phyloP scores from a whole-genome alignment of 2,888 invertebrate genomes.

The Diplazon laetatorius region DNA sequence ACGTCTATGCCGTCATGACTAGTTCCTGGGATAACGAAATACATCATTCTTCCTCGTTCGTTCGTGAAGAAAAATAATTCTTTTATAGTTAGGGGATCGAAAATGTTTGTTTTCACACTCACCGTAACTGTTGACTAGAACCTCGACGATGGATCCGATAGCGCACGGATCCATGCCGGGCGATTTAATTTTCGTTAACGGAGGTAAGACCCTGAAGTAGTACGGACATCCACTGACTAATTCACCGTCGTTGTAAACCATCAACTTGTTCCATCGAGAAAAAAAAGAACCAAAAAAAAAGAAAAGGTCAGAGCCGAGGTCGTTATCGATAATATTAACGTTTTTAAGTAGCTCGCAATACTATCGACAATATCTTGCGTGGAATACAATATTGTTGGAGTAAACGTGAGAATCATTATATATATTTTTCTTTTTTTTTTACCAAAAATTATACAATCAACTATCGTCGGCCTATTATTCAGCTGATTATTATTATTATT shows the following conservation, averaged over 20 bases:
- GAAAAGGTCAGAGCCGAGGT: no score
- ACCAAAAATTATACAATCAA: neutral
- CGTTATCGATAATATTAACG: neutral
- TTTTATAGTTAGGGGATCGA: no score
- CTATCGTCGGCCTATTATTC: neutral
- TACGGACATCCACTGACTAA: constrained; percentile 86
- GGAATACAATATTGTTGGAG: neutral
- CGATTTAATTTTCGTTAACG: constrained; percentile 92
- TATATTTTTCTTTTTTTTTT: no score
- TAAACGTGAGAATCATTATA: neutral
- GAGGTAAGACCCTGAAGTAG: constrained; percentile 94
- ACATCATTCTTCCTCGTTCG: neutral
- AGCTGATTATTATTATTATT: no score
- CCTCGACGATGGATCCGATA: constrained; percentile 97
- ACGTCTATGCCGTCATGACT: constrained; percentile 90
- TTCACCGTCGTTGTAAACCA: constrained; percentile 85
- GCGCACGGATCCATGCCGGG: constrained; percentile 98
- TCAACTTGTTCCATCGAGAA: constrained; percentile 81
- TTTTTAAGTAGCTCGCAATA: neutral
- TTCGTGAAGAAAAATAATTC: no score
- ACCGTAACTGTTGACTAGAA: constrained; percentile 94
- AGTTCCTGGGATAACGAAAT: constrained; percentile 74
- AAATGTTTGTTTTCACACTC: constrained; percentile 58
- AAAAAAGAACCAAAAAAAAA: no score
- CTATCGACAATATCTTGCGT: neutral